Evolutionary conservation across 2,888 invertebrate genomes (phyloP).

Genomic region (Pseudolycoriella hygida): DNA sequence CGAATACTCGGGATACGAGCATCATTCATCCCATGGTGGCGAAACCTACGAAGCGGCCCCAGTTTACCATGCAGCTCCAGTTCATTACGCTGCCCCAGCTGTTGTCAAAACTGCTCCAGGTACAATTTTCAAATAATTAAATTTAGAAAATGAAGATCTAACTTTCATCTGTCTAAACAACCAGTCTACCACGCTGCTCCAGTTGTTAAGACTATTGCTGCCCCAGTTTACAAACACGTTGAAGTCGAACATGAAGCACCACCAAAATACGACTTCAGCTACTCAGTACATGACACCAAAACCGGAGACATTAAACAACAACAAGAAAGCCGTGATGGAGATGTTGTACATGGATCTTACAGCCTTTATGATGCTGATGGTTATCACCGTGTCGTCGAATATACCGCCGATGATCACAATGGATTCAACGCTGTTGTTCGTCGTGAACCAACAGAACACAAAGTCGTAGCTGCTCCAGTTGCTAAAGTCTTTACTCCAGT

Average conservation of each 20-base stretch:
- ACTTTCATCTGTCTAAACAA: no score
- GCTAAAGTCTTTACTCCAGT: conserved; percentile 8
- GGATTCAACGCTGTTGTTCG: not conserved
- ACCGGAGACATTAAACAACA: not conserved
- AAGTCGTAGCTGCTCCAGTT: conserved; percentile 8
- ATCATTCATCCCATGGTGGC: not conserved
- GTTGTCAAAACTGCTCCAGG: not conserved
- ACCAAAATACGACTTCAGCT: not conserved
- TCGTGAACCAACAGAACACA: not conserved
- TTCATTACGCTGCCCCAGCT: not conserved
- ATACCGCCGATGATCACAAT: not conserved
- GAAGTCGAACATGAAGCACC: not conserved
- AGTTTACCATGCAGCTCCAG: not conserved
- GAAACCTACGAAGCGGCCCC: no score
- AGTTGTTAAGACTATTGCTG: not conserved
- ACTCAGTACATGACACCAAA: not conserved
- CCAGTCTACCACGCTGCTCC: no score
- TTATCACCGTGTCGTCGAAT: not conserved
- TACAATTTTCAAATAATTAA: no score
- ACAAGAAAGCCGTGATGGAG: not conserved
- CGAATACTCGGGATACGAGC: no score
- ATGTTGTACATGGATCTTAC: not conserved
- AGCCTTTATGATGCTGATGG: not conserved
- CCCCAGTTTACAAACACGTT: not conserved
- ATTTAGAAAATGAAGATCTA: no score